These are phyloP conservation scores for Peromyscus nudipes DNA, from an alignment of 2,797 vertebrate genomes.

Conservation along the genomic window DNA sequence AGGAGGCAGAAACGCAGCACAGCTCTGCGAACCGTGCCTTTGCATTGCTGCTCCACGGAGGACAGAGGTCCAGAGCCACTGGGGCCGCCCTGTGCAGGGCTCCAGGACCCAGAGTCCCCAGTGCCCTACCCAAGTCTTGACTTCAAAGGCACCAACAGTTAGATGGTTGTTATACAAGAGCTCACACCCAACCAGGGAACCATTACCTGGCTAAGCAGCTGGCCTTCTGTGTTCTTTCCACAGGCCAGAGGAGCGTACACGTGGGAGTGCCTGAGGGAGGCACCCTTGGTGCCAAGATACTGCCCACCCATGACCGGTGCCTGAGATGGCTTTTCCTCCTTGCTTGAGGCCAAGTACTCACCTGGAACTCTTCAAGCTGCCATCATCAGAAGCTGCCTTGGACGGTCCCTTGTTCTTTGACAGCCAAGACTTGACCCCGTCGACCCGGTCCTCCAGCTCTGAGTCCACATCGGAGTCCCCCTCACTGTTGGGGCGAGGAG, in stretches of 20 bases:
- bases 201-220: background rate
- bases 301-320: conserved; percentile 19
- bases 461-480: conserved; percentile 96
- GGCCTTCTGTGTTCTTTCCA: background rate
- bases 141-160: background rate
- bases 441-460: conserved; percentile 95
- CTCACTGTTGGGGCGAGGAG: conserved; percentile 88
- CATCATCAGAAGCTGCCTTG: conserved; percentile 96
- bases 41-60: background rate
- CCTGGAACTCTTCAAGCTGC: conserved; percentile 97
- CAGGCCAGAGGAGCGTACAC: background rate
- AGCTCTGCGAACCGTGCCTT: background rate
- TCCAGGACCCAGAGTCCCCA: background rate
- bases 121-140: background rate
- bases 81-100: background rate
- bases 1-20: background rate
- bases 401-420: conserved; percentile 96
- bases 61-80: background rate
- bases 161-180: background rate
- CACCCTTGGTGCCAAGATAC: conserved; percentile 59
- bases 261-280: background rate
- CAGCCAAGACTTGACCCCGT: conserved; percentile 98
- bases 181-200: background rate
- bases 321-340: background rate
- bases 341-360: conserved; percentile 86